Evolutionary conservation across 2,888 invertebrate genomes (phyloP), one percentile per base, ranked within the genome.

Genomic region (Acrobasis repandana): DNA sequence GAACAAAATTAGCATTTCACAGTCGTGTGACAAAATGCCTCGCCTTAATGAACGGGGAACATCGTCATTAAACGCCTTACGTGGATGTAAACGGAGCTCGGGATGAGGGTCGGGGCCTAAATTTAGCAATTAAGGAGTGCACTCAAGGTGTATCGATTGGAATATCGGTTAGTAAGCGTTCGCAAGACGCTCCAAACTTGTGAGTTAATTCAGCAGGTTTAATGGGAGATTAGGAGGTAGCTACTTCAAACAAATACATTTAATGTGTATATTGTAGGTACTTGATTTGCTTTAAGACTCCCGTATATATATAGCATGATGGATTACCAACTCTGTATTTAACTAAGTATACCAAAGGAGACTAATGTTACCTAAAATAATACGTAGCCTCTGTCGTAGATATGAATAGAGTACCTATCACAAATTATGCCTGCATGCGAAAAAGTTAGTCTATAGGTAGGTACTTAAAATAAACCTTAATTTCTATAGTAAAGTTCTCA

Each of bases 1-100:
- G 78, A 77, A 80, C 38, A 75, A 80, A 84, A 92, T 92, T 91
- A 88, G 89, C 92, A 92, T 91, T 81, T 88, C 88, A 91, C 78
- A 88, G 88, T 83, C 83, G 76, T 75, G 85, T 77, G 81, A 85
- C 85, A 84, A 86, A 86, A 88, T 84, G 79, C 79, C 75, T 74
- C 72, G 81, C 80, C 80, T 89, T 90, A 90, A 90, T 90, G 85
- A 89, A 88, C 82, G 79, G 67, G 72, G 82, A 85, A 88, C 89
- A 83, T 79, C 77, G 84, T 86, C 82, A 89, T 89, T 89, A 89
- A 86, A 84, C 80, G 82, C 77, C 79, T 84, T 70, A 77, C 76
- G 73, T 71, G 73, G 74, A 76, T 82, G 80, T 83, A 76, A 77
- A 76, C 77, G 76, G 74, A 77, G 68, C 74, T 74, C 66, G 61